phyloP scores from a whole-genome alignment of 2,797 vertebrate genomes.

The Melanotaenia boesemani region DNA sequence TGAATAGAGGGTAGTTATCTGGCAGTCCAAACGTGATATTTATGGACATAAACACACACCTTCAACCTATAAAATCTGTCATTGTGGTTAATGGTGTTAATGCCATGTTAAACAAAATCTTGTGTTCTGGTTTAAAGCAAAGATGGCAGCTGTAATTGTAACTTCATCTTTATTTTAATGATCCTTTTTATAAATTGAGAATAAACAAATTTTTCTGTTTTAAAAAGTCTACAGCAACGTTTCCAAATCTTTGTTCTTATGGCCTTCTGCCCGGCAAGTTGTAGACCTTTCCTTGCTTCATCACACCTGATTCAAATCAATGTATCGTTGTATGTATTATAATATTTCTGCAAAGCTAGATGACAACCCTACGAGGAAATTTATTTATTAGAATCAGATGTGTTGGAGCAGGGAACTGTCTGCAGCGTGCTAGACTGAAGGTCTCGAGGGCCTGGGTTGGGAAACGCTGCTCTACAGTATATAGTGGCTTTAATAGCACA shows the following conservation, averaged over 20 bases:
- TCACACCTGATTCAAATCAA: neutral
- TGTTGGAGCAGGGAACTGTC: too few relatives aligned
- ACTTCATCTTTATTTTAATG: neutral
- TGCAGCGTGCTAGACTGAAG: too few relatives aligned
- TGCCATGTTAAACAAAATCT: neutral
- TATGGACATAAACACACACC: neutral
- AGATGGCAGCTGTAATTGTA: neutral
- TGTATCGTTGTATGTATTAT: neutral
- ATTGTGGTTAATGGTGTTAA: neutral
- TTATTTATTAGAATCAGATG: neutral
- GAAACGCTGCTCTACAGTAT: neutral
- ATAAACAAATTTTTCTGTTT: neutral
- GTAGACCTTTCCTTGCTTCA: neutral
- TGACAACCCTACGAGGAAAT: neutral
- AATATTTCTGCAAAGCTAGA: neutral
- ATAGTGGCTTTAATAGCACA: neutral
- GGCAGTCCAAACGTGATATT: fast-evolving
- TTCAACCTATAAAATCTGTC: neutral
- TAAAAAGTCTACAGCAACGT: neutral
- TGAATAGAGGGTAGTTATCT: conserved; percentile 15
- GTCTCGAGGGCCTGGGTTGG: neutral
- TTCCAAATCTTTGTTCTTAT: too few relatives aligned
- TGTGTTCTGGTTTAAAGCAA: neutral
- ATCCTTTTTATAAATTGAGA: neutral
- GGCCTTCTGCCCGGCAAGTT: neutral